Evolutionary conservation across 2,113 vertebrate genomes (phyloP).

Genomic region (Bostrychus sinensis): DNA sequence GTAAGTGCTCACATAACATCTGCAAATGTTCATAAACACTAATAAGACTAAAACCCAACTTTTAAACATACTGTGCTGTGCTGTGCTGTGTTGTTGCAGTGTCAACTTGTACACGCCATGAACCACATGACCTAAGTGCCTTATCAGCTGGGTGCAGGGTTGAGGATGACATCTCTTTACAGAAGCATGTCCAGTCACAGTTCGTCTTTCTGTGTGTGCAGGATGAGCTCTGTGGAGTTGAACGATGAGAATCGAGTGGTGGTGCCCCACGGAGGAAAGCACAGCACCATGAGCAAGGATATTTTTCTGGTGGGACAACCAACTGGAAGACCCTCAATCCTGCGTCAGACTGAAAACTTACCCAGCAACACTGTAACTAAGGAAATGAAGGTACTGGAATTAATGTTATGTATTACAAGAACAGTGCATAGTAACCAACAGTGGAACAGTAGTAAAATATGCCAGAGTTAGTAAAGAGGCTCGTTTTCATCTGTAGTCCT

Average conservation of each 20-base stretch:
- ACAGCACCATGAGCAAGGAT: constrained; percentile 66
- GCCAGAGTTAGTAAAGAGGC: too few species aligned
- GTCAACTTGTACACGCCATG: not conserved
- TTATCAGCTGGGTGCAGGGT: constrained; percentile 71
- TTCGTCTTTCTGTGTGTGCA: constrained; percentile 56
- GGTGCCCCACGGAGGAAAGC: constrained; percentile 60
- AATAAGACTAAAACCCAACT: too few species aligned
- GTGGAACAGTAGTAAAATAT: too few species aligned
- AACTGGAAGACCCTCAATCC: constrained; percentile 85
- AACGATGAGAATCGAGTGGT: constrained; percentile 81
- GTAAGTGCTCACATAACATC: too few species aligned
- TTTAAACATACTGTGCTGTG: too few species aligned
- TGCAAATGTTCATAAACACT: too few species aligned
- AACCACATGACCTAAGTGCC: constrained; percentile 16
- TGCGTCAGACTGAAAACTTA: constrained; percentile 90
- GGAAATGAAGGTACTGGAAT: constrained; percentile 77
- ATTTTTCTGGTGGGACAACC: constrained; percentile 80
- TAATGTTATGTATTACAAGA: too few species aligned
- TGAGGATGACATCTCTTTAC: constrained; percentile 2
- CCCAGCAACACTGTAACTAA: constrained; percentile 78
- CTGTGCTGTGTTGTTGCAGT: constrained; percentile 4
- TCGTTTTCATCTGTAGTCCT: too few species aligned
- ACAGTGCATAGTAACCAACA: too few species aligned
- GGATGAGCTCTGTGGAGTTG: constrained; percentile 87
- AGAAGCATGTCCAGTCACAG: not conserved